Percentiles rank a stretch among this genome's conserved stretches.
These are phyloP conservation scores for Lithobius niger DNA, from an alignment of 1,140 invertebrate species.

Conservation along the genomic window DNA sequence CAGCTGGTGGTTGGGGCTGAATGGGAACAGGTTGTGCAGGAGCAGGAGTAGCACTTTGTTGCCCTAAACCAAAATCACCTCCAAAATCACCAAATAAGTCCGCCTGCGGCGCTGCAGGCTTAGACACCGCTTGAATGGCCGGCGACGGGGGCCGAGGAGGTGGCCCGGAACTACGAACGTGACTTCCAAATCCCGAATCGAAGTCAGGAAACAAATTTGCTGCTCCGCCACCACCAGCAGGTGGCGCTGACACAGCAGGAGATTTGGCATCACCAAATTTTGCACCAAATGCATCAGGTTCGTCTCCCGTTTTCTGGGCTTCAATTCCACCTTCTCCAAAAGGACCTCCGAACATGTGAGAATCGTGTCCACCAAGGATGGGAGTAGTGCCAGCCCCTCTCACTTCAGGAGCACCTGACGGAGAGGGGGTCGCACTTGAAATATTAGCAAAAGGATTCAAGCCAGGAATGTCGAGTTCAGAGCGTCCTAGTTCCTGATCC, in stretches of 20 bases:
- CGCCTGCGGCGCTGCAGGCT: background rate
- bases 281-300: background rate
- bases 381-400: conserved; percentile 20
- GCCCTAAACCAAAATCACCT: background rate
- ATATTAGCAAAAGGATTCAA: conserved; percentile 18
- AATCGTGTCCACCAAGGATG: conserved; percentile 15
- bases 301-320: conserved; percentile 3
- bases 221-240: conserved; percentile 12
- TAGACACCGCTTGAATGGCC: background rate
- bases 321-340: conserved; percentile 17
- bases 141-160: background rate
- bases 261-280: conserved; percentile 11
- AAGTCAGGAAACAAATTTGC: conserved; percentile 4
- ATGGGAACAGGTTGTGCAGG: conserved; percentile 30
- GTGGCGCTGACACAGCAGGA: conserved; percentile 12
- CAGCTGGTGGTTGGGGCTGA: conserved; percentile 14
- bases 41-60: conserved; percentile 15
- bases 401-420: conserved; percentile 19
- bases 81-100: conserved; percentile 7
- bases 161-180: background rate
- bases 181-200: background rate
- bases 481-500: conserved; percentile 11
- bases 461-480: conserved; percentile 16
- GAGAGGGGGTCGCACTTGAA: conserved; percentile 12
- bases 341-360: conserved; percentile 7